Evolutionary conservation across 2,797 vertebrate species (phyloP), one percentile per base, ranked within the genome.

Genomic region (Paramormyrops hopkinsi): DNA sequence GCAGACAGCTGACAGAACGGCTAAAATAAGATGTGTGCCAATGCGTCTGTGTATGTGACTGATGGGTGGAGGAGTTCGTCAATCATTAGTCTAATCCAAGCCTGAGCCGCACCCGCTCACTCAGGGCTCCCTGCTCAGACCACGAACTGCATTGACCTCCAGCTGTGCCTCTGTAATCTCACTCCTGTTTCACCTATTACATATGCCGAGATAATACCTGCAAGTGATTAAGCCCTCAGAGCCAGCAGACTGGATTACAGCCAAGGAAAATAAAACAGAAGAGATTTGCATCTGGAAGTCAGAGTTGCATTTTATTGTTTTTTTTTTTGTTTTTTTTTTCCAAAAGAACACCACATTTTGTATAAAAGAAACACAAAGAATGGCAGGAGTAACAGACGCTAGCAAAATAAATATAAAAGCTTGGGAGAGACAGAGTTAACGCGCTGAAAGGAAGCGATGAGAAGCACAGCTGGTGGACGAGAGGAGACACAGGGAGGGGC

Each of bases 351-450:
- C 94, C 46, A 25, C 41, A 41, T 83, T 94, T 93, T 69, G 91
- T 94, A 95, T 92, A 95, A 95, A 95, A 94, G 93, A 94, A 90
- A 94, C 90, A 93, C 90, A 93, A 90, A 93, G 92, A 95, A 94
- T 88, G 22, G 90, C 89, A 91, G 91, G 79, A 87, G 91, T 90
- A 89, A 93, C 92, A 92, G 83, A 91, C 88, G 90, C 90, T 93
- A 90, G 89, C 90, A 91, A 91, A 95, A 95, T 96, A 95, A 96
- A 95, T 96, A 96, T 92, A 95, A 94, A 95, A 93, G 44, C 90
- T 89, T n/a, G 3, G 14, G 76, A 29, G 89, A 90, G 53, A 92
- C 86, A 92, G 92, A 91, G 89, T 17, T 83, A 14, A 54, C 22
- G 46, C 41, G 73, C 56, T 44, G 33, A 53, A 79, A 73, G 50